A percentile compares a stretch with the other conserved stretches of the same genome.
Conservation (phyloP, 2,797 vertebrate genomes). For the Epinephelus malabaricus region DNA sequence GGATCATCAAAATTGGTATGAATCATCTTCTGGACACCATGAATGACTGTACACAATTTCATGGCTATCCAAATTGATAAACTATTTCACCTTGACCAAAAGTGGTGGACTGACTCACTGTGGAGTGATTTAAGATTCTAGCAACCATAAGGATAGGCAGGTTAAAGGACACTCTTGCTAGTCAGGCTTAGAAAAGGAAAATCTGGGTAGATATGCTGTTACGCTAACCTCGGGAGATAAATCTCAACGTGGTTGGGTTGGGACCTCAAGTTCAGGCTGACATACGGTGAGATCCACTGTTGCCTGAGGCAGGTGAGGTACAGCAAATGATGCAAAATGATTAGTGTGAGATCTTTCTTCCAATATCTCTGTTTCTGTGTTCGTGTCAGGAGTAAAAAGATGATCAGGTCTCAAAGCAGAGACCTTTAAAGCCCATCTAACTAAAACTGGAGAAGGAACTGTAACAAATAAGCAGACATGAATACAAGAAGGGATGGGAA, state of each 20-base stretch:
- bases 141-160: neutral
- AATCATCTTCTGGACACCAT: neutral
- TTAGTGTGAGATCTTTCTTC: slow-evolving; percentile 11
- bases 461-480: slow-evolving; percentile 3
- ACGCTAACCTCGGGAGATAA: neutral
- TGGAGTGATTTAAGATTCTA: neutral
- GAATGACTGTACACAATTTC: neutral
- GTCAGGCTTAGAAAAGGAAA: slow-evolving; percentile 3
- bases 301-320: slow-evolving; percentile 19
- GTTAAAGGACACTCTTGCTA: neutral
- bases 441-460: neutral
- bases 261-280: slow-evolving; percentile 10
- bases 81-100: neutral
- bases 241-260: neutral
- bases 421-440: neutral
- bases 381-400: neutral
- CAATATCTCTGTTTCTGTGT: slow-evolving; percentile 1
- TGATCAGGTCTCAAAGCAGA: slow-evolving; percentile 12
- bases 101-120: neutral
- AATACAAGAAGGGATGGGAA: slow-evolving; percentile 1
- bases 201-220: neutral
- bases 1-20: neutral
- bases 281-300: slow-evolving; percentile 8
- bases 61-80: neutral
- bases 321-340: slow-evolving; percentile 26